Percentiles rank a stretch among this genome's conserved stretches.
Conservation (phyloP, 2,797 vertebrate species). For the Morelia viridis region DNA sequence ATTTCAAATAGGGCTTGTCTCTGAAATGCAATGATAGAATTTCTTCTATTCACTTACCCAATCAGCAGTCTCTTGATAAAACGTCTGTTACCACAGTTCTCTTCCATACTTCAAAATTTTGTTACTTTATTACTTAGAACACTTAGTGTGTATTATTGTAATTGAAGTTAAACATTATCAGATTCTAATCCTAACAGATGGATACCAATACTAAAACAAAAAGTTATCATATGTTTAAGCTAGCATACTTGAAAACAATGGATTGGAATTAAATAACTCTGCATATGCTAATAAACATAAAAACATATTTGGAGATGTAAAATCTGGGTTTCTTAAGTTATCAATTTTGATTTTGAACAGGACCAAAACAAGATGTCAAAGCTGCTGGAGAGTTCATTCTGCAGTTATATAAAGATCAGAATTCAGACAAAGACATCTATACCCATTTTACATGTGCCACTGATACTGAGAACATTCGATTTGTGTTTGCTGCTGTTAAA, state of each 20-base stretch:
- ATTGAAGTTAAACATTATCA: not conserved
- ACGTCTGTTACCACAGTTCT: not conserved
- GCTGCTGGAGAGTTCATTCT: conserved; percentile 87
- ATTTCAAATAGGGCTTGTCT: not conserved
- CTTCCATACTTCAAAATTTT: not conserved
- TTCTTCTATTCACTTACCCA: not conserved
- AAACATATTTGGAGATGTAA: not conserved
- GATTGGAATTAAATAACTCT: not conserved
- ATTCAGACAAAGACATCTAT: conserved; percentile 85
- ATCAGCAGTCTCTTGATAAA: not conserved
- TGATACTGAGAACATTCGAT: conserved; percentile 89
- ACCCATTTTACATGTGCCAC: conserved; percentile 89
- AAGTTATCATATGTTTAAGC: not conserved
- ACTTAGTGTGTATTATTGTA: not conserved
- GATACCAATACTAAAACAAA: not conserved
- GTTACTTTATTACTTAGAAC: not conserved
- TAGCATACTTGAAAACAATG: not conserved
- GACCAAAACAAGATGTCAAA: conserved; percentile 79
- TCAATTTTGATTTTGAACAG: conserved; percentile 62
- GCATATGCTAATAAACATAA: not conserved
- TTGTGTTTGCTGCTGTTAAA: conserved; percentile 87
- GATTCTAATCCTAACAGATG: not conserved
- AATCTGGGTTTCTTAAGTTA: not conserved
- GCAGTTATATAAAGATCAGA: conserved; percentile 88
- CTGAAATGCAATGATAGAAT: not conserved